Evolutionary conservation across 2,797 vertebrate species (phyloP).

Genomic region (Danio jaintianensis): DNA sequence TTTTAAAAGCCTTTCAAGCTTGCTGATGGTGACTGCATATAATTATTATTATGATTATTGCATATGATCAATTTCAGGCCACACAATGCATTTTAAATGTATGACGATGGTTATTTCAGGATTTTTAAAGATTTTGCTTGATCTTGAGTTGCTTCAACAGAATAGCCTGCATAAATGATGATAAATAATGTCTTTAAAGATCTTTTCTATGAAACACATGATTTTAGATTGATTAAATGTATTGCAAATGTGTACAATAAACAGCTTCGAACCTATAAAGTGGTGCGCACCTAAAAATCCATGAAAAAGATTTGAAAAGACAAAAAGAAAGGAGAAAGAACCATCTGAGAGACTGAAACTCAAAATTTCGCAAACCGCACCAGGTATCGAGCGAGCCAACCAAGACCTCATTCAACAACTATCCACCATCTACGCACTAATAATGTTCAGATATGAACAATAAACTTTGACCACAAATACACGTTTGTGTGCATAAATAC

Average conservation of each 20-base stretch:
- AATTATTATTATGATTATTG: background rate
- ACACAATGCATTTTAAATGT: background rate
- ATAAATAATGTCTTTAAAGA: background rate
- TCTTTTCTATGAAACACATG: background rate
- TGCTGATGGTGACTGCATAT: background rate
- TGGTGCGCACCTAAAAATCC: conserved; percentile 9
- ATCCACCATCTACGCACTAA: conserved; percentile 58
- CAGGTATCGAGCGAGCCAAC: conserved; percentile 52
- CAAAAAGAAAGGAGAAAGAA: background rate
- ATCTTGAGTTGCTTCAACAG: background rate
- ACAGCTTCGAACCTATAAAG: background rate
- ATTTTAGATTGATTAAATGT: background rate
- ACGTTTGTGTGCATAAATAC: conserved; percentile 55
- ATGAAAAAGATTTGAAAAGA: conserved; percentile 38
- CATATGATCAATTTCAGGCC: background rate
- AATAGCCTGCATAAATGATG: background rate
- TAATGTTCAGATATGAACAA: conserved; percentile 40
- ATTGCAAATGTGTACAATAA: background rate
- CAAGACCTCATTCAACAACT: conserved; percentile 55
- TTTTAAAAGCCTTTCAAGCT: background rate
- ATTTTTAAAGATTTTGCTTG: background rate
- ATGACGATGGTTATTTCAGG: background rate
- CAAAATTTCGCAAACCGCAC: conserved; percentile 43
- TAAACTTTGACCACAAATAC: conserved; percentile 53
- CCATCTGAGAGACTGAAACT: conserved; percentile 66